Base-by-base conservation (phyloP, 1,140 invertebrate species). In the Bombus huntii region DNA sequence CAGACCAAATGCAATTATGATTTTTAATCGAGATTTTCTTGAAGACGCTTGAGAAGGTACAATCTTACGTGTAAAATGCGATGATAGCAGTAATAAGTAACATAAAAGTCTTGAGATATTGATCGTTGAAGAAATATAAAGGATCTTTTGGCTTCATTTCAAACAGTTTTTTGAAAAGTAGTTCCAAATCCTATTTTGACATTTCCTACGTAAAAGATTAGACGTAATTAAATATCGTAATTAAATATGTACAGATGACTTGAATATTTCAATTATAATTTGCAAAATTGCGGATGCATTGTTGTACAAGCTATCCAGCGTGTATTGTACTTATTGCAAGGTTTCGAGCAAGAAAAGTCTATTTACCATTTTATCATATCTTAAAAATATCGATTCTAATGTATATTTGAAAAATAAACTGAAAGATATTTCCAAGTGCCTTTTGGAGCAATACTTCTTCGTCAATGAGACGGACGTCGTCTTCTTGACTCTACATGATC, bases 401-500 rank as follows among this genome's bases (percentile, higher is more conserved):
- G 10, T 25, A 22, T n/a, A 6, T 18, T 18, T 53, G n/a, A 25
- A 74, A 74, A 44, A 62, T 47, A 34, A 80, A 31, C 28, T 2
- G 34, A 76, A 79, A 65, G 10, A 72, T 18, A 57, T 83, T 75
- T 88, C 44, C 79, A 59, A 42, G 2, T 28, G 37, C 22, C 25
- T 73, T 76, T 53, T 42, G 28, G 53, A 15, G 81, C 68, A 70
- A 88, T 88, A 74, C 78, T 74, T 89, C 88, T 89, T 88, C 83
- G 87, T 88, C 77, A 82, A 31, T 15, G n/a, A 34, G 81, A 75
- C 81, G 66, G 82, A 66, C 73, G 83, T 81, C 86, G 82, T 71
- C 78, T 85, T 81, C 82, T 88, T 80, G 82, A 59, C 86, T 85
- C 73, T 72, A 81, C 81, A 78, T 91, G 90, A 91, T 90, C 82